Percentiles rank a stretch among this genome's conserved stretches.
These are phyloP conservation scores for Lobophora halterata DNA, from an alignment of 2,888 invertebrate genomes.

Conservation along the genomic window DNA sequence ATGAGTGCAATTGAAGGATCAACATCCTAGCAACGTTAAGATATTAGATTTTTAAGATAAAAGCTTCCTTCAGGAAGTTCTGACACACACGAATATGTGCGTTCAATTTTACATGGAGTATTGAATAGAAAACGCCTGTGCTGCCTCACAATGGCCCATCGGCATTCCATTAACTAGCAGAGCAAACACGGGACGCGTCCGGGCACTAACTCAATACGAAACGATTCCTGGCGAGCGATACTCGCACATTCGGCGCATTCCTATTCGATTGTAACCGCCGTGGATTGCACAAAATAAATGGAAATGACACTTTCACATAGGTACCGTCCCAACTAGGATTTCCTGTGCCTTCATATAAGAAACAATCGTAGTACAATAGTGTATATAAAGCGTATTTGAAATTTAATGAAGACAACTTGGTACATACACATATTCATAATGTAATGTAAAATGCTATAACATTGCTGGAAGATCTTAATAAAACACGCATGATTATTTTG, in stretches of 20 bases:
- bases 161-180: slow-evolving; percentile 76
- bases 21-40: slow-evolving; percentile 5
- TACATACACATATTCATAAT: too few species aligned
- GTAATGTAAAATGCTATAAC: too few species aligned
- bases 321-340: too few species aligned
- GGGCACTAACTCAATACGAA: slow-evolving; percentile 64
- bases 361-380: too few species aligned
- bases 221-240: slow-evolving; percentile 63
- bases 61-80: slow-evolving; percentile 45
- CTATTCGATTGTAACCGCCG: slow-evolving; percentile 50
- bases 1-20: slow-evolving; percentile 7
- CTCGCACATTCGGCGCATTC: slow-evolving; percentile 59
- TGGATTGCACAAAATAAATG: slow-evolving; percentile 22
- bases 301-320: slow-evolving; percentile 3
- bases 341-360: too few species aligned
- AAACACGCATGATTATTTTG: too few species aligned
- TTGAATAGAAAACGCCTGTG: slow-evolving; percentile 68
- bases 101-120: slow-evolving; percentile 63
- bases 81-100: slow-evolving; percentile 41
- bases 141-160: slow-evolving; percentile 69
- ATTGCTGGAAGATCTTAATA: too few species aligned
- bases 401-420: too few species aligned
- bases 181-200: slow-evolving; percentile 69
- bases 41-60: too few species aligned
- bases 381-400: too few species aligned